phyloP scores from a whole-genome alignment of 2,888 invertebrate genomes.

The Hipparchia sbordonii region DNA sequence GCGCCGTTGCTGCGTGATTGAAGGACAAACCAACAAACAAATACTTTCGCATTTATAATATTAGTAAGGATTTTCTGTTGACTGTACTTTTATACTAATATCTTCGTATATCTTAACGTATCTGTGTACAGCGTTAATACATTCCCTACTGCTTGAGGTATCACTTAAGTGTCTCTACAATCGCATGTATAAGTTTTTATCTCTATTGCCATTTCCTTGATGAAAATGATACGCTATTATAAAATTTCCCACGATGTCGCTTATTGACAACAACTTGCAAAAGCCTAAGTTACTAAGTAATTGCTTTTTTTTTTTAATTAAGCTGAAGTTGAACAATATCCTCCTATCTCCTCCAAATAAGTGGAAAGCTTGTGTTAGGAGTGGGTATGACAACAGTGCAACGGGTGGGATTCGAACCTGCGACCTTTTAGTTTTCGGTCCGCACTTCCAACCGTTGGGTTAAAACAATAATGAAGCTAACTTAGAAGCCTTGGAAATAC shows the following conservation, averaged over 20 bases:
- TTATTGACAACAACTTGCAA: conserved; percentile 19
- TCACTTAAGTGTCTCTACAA: conserved; percentile 19
- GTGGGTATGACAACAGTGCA: no score
- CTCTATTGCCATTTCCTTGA: conserved; percentile 29
- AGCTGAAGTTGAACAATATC: no score
- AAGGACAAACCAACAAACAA: no score
- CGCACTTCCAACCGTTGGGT: no score
- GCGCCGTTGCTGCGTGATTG: no score
- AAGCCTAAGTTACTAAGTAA: conserved; percentile 23
- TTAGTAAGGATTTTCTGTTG: no score
- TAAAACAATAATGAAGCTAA: conserved; percentile 26
- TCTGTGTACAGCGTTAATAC: background rate
- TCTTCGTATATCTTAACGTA: background rate
- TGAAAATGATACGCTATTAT: conserved; percentile 20
- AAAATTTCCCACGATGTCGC: conserved; percentile 32
- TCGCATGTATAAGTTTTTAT: conserved; percentile 17
- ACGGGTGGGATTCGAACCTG: no score
- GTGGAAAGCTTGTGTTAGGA: no score
- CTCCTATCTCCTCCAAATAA: no score
- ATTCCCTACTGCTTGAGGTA: background rate
- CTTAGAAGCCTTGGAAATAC: conserved; percentile 33
- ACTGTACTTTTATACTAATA: background rate
- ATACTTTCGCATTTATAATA: no score
- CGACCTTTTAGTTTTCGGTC: no score
- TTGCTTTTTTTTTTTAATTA: background rate